Base-by-base conservation (phyloP, 2,888 invertebrate species). In the Teleogryllus oceanicus region DNA sequence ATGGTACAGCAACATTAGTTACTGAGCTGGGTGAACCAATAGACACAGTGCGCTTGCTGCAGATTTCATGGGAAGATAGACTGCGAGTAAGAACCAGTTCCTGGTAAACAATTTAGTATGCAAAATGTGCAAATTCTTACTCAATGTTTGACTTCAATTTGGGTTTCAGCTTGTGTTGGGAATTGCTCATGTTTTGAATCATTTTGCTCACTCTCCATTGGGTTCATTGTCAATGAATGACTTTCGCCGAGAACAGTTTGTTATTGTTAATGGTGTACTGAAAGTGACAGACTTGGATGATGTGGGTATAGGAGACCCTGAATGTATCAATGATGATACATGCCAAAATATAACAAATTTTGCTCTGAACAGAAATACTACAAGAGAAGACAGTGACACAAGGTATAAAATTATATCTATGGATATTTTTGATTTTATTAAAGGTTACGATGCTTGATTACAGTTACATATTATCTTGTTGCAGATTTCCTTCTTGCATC, bases 261-360 rank as follows among this genome's bases (percentile, higher is more conserved):
- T 89, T 20, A 83, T 88, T 16, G 87, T 88, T 20, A 88, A 87
- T 3, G 85, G 85, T 16, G 81, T 82, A n/a, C 84, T 88, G 49
- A 88, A 88, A 81, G 84, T 89, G 76, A 87, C 88, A 2, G 89
- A 89, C 83, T 87, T 88, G 2, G 89, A 89, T 83, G 89, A 89
- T 82, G 83, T 88, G 11, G 87, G 83, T 2, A 80, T 84, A 49
- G 78, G 80, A 12, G 84, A 84, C 78, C 84, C 84, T 13, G 78
- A 50, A 24, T 84, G 84, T 78, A 75, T 74, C 49, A 76, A 78
- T 3, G 81, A 83, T 76, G 49, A 79, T 11, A 83, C 83, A 78
- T 84, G 84, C 74, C 21, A 49, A 24, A 77, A 62, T n/a, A 62
- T 62, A 37, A 37, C 37, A 37, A 37, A 37, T 37, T 37, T 37